Evolutionary conservation across 1,140 invertebrate species (phyloP).

Genomic region (Coptotermes formosanus): DNA sequence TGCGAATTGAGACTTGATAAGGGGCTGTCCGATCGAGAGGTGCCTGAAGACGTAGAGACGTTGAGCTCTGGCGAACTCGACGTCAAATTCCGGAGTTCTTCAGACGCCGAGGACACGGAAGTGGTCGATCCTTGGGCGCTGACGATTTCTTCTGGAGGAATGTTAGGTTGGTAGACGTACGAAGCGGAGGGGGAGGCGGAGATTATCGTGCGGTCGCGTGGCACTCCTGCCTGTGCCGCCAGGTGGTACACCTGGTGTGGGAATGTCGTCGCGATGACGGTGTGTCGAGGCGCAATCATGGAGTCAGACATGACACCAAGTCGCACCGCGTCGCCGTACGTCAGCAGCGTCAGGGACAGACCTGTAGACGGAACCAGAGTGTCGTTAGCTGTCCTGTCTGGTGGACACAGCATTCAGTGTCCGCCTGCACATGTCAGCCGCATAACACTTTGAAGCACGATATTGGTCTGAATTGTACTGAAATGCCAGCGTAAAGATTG

Average conservation of each 20-base stretch:
- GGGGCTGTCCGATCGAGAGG: background rate
- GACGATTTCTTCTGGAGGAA: background rate
- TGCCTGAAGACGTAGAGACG: background rate
- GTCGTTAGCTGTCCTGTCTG: too few species aligned
- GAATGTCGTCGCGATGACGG: constrained; percentile 52
- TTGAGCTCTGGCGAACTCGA: background rate
- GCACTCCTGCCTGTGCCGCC: constrained; percentile 62
- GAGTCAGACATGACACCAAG: constrained; percentile 75
- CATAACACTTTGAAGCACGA: too few species aligned
- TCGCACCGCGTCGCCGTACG: constrained; percentile 64
- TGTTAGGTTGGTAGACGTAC: background rate
- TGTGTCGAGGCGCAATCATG: constrained; percentile 57
- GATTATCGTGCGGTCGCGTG: constrained; percentile 74
- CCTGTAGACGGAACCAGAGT: background rate
- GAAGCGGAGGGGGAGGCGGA: constrained; percentile 38
- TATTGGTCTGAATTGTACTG: too few species aligned
- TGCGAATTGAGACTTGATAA: background rate
- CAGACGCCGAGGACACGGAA: background rate
- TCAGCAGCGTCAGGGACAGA: constrained; percentile 68
- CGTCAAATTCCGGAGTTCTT: background rate
- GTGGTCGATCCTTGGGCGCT: background rate
- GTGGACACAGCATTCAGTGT: too few species aligned
- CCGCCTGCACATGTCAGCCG: too few species aligned
- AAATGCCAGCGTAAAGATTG: too few species aligned
- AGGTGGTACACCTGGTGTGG: constrained; percentile 59